Conservation (phyloP, 2,113 vertebrate species). For the Astur gentilis region DNA sequence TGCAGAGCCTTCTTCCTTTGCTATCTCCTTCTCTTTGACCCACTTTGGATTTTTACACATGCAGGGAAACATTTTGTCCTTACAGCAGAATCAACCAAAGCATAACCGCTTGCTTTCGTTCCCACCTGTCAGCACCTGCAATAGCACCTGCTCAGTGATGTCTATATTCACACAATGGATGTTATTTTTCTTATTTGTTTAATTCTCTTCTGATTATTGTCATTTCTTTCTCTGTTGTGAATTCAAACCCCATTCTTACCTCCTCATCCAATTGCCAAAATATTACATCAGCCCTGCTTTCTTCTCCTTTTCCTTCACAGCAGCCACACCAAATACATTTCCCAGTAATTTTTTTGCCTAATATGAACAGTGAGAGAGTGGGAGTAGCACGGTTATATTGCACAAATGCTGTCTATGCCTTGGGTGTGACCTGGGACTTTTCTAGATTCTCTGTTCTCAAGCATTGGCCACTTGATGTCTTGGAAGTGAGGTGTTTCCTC, state of each 20-base stretch:
- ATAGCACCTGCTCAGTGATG: neutral
- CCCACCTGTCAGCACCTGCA: neutral
- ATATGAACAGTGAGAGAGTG: neutral
- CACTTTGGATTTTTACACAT: neutral
- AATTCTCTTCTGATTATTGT: neutral
- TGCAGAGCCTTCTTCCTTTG: neutral
- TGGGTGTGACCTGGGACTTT: neutral
- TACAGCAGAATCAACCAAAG: neutral
- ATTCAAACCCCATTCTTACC: neutral
- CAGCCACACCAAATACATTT: neutral
- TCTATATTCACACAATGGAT: neutral
- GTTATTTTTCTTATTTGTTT: neutral
- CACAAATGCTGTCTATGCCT: neutral
- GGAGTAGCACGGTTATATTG: neutral
- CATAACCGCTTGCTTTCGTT: neutral
- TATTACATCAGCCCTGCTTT: neutral
- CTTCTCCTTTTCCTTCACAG: neutral
- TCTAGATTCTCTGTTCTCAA: neutral
- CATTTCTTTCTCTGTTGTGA: neutral
- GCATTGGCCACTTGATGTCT: neutral
- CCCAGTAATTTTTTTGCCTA: neutral
- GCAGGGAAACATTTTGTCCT: neutral
- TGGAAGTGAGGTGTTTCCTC: neutral
- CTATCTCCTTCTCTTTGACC: neutral
- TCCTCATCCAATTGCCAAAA: neutral